Evolutionary conservation across 2,797 vertebrate species (phyloP).

Genomic region (Scarus forsteni): DNA sequence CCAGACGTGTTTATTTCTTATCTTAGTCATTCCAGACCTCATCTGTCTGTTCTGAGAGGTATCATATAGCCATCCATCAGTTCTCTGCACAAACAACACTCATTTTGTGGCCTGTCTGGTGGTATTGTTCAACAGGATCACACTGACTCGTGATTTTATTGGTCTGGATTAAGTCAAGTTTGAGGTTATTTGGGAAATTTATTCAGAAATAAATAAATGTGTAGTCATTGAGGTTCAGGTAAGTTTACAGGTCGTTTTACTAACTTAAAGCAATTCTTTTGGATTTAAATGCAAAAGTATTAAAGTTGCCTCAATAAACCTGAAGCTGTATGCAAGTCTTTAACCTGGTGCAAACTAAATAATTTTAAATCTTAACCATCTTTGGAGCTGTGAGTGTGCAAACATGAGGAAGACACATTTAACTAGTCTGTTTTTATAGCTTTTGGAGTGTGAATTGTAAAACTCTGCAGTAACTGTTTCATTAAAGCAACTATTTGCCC

Average conservation of each 20-base stretch:
- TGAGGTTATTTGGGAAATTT: not conserved
- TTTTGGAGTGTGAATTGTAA: too few relatives aligned
- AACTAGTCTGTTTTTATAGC: too few relatives aligned
- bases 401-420: too few relatives aligned
- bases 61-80: not conserved
- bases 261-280: not conserved
- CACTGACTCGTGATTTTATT: not conserved
- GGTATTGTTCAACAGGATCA: conserved; percentile 10
- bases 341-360: too few relatives aligned
- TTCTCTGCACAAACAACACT: conserved; percentile 5
- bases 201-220: not conserved
- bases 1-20: not conserved
- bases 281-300: too few relatives aligned
- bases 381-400: too few relatives aligned
- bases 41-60: conserved; percentile 2
- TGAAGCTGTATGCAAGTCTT: too few relatives aligned
- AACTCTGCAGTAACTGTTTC: too few relatives aligned
- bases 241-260: not conserved
- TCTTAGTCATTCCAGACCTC: conserved; percentile 8
- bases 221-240: not conserved
- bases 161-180: conserved; percentile 4
- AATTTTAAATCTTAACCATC: too few relatives aligned
- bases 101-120: not conserved
- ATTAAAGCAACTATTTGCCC: too few relatives aligned
- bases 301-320: too few relatives aligned